phyloP scores from a whole-genome alignment of 2,888 invertebrate genomes.

The Flabesymbios commensalis region DNA sequence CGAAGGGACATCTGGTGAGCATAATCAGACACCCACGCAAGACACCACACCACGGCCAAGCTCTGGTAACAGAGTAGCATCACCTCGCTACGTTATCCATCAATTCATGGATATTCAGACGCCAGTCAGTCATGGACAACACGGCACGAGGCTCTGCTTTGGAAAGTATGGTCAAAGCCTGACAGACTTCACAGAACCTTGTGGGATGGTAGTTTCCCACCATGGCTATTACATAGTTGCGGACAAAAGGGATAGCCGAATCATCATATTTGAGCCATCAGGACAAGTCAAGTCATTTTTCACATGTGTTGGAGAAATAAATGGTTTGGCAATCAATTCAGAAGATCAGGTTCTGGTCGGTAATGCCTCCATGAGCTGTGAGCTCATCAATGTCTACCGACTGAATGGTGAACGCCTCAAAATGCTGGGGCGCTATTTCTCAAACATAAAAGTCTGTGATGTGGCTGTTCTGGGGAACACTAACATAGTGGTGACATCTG shows the following conservation, averaged over 20 bases:
- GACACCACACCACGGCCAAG: no score
- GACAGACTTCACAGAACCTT: slow-evolving; percentile 45
- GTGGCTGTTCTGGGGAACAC: slow-evolving; percentile 37
- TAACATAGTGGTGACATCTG: slow-evolving; percentile 42
- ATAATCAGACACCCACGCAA: no score
- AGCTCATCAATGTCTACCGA: background rate
- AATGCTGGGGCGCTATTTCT: slow-evolving; percentile 8
- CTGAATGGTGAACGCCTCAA: slow-evolving; percentile 9
- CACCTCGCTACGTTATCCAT: no score
- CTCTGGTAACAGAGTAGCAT: no score
- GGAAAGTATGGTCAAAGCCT: slow-evolving; percentile 45
- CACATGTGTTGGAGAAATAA: slow-evolving; percentile 42
- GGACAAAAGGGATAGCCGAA: slow-evolving; percentile 45
- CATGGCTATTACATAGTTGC: slow-evolving; percentile 47
- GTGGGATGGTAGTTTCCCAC: slow-evolving; percentile 43
- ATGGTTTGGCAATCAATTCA: slow-evolving; percentile 41
- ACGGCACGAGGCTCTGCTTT: slow-evolving; percentile 23
- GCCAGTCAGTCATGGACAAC: no score
- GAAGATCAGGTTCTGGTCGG: slow-evolving; percentile 44
- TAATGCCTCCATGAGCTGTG: slow-evolving; percentile 30
- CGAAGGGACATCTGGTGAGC: no score
- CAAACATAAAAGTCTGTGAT: slow-evolving; percentile 37
- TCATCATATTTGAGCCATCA: slow-evolving; percentile 43
- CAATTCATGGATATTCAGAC: no score
- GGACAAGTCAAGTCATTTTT: slow-evolving; percentile 41